Percentiles rank a stretch among this genome's conserved stretches.
Conservation (phyloP, 2,888 invertebrate genomes). For the Eledone cirrhosa region DNA sequence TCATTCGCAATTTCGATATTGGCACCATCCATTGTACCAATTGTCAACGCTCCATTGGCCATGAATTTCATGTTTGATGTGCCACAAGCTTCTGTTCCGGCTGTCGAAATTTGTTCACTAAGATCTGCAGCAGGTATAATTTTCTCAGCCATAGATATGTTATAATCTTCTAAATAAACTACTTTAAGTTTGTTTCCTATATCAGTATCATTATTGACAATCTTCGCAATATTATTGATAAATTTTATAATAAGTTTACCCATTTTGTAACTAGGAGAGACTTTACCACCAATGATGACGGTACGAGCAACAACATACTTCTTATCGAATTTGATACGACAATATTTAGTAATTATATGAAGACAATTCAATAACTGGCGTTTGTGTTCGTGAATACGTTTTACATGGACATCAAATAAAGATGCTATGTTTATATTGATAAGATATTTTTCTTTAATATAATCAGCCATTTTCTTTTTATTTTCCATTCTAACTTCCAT, state of each 20-base stretch:
- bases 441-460: slow-evolving; percentile 87
- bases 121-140: slow-evolving; percentile 98
- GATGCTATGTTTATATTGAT: slow-evolving; percentile 89
- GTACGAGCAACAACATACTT: slow-evolving; percentile 86
- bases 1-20: slow-evolving; percentile 97
- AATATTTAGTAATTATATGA: slow-evolving; percentile 91
- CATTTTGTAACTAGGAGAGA: slow-evolving; percentile 96
- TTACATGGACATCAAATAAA: slow-evolving; percentile 94
- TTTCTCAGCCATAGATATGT: slow-evolving; percentile 95
- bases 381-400: slow-evolving; percentile 99
- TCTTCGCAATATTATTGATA: slow-evolving; percentile 88
- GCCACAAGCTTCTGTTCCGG: slow-evolving; percentile 98
- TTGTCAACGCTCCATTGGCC: slow-evolving; percentile 95
- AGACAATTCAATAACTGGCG: slow-evolving; percentile 94
- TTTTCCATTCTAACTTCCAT: slow-evolving; percentile 72
- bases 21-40: slow-evolving; percentile 98
- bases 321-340: slow-evolving; percentile 92
- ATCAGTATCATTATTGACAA: slow-evolving; percentile 97
- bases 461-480: slow-evolving; percentile 85
- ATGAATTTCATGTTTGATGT: slow-evolving; percentile 99
- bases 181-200: slow-evolving; percentile 92
- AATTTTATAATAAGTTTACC: slow-evolving; percentile 98
- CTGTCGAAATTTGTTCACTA: slow-evolving; percentile 97
- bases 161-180: slow-evolving; percentile 96
- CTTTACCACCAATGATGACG: slow-evolving; percentile 87